Evolutionary conservation across 2,888 invertebrate genomes (phyloP), one percentile per base, ranked within the genome.

Genomic region (Yponomeuta malinellus): DNA sequence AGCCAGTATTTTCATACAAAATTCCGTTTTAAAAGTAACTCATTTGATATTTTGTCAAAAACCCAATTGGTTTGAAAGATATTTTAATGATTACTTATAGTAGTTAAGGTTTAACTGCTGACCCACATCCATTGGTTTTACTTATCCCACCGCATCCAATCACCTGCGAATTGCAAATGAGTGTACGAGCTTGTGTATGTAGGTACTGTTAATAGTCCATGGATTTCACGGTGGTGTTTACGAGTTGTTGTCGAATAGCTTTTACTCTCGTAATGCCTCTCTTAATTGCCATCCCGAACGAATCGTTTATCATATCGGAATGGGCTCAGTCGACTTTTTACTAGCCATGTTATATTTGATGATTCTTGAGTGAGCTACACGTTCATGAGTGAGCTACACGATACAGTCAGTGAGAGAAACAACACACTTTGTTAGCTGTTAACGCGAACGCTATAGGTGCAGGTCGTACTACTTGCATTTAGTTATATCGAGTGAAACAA

Each of bases 251-350:
- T 76, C 48, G 52, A 74, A 76, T 77, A 81, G 81, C 79, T 76
- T 12, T 79, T 81, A 82, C 80, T 79, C 70, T 81, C 77, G 81
- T 78, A 80, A 79, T 74, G 74, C 75, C 79, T 74, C 76, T 73
- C 76, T 81, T 89, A 89, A 90, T 89, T 89, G 85, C 81, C 79
- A 80, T 77, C 85, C 83, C 75, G 86, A 88, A 87, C 89, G 83
- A 89, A 89, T 89, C 85, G 86, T 85, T 88, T 89, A 88, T 88
- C 87, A 84, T 84, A 83, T 86, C 83, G 81, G 82, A 84, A 83
- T 79, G 75, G 79, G 83, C 37, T 70, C 63, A 63, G 37, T 63
- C 70, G 63, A 66, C 65, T 48, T 70, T 66, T 65, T 15, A 63
- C 33, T 10, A 69, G 43, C 59, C 52, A 59, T 59, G 52, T 15